Conservation (phyloP, 1,140 invertebrate genomes). For the Pogonomyrmex californicus region DNA sequence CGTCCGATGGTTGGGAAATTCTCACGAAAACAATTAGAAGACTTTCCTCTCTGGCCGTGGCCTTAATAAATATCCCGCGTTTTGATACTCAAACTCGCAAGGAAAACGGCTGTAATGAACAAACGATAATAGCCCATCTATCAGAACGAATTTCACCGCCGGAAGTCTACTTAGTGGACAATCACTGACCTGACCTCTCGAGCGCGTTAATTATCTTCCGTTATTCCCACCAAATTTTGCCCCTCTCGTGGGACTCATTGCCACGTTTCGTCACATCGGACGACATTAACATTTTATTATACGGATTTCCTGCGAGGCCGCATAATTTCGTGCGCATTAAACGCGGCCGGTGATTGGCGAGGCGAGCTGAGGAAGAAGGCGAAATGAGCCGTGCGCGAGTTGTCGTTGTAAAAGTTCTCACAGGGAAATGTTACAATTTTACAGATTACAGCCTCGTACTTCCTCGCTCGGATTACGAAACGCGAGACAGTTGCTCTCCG, state of each 20-base stretch:
- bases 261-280: not conserved
- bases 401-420: constrained; percentile 30
- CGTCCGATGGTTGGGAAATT: not conserved
- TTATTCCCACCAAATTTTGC: not conserved
- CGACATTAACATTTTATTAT: not conserved
- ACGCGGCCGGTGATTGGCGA: not conserved
- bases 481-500: not conserved
- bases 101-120: not conserved
- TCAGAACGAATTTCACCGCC: not conserved
- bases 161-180: not conserved
- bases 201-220: constrained; percentile 15
- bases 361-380: not conserved
- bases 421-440: constrained; percentile 33
- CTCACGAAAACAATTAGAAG: constrained; percentile 53
- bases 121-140: constrained; percentile 9
- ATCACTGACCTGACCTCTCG: not conserved
- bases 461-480: constrained; percentile 37
- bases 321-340: not conserved
- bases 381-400: not conserved
- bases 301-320: not conserved
- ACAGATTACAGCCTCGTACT: constrained; percentile 10
- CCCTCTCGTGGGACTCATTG: not conserved
- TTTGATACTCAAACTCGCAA: not conserved
- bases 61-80: constrained; percentile 43
- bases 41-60: constrained; percentile 58